Evolutionary conservation across 2,888 invertebrate species (phyloP), one percentile per base, ranked within the genome.

Genomic region (Heliconius ethilla): DNA sequence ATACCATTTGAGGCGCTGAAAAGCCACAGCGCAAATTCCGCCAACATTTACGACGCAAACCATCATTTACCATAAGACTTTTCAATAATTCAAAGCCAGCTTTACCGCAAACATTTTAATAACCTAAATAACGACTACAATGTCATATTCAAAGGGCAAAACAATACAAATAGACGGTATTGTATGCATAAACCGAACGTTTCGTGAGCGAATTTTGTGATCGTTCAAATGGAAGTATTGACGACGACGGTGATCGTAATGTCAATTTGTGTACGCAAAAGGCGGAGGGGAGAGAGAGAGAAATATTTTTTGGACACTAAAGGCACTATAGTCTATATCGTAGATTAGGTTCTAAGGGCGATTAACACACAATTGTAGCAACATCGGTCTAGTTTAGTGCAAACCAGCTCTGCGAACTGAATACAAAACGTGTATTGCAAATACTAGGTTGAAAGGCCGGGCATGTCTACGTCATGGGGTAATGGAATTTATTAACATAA

Each of bases 281-380:
- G 0, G 11, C 2, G 18, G 18, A 51, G 51, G 6, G 18, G 18
- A 51, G 51, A 2, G 7, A 80, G 80, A 80, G 80, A 81, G 81
- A 79, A 79, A 80, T 78, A 77, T 29, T 80, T 78, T 82, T 80
- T 70, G 78, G 80, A 80, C 78, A 79, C 81, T 81, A 76, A 80
- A 80, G 80, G 80, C 69, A 77, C 78, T 78, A 45, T 15, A 22
- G 51, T 1, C 51, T 51, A 33, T 66, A 45, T 11, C n/a, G 10
- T n/a, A n/a, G 3, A 1, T 40, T 3, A 69, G 15, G 78, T 70
- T 73, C 76, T 75, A 81, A 82, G 78, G 78, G 82, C 81, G 82
- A 83, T 84, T 83, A 84, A 81, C 84, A 84, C 84, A 84, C 83
- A 83, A 83, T 84, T 83, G 83, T 81, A 76, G 74, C 78, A 73